These are phyloP conservation scores for Drosophila chauvacae DNA, from an alignment of 1,140 invertebrate species.

Conservation along the genomic window DNA sequence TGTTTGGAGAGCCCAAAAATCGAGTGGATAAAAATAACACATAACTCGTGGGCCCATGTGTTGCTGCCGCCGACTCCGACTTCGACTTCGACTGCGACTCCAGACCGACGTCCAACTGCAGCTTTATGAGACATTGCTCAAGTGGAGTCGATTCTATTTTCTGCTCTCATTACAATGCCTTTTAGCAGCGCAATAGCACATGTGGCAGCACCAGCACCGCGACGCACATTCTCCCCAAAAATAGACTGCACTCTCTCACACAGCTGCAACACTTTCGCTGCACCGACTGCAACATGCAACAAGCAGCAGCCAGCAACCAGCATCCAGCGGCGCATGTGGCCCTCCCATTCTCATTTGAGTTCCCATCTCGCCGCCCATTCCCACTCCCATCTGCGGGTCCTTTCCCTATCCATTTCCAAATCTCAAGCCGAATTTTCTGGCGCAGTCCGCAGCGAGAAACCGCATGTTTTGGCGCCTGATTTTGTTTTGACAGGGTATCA, in stretches of 20 bases:
- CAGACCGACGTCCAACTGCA: constrained; percentile 9
- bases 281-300: constrained; percentile 43
- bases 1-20: constrained; percentile 50
- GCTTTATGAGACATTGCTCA: constrained; percentile 71
- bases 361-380: background rate
- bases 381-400: constrained; percentile 8
- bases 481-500: constrained; percentile 22
- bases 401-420: constrained; percentile 26
- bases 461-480: constrained; percentile 44
- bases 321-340: constrained; percentile 45
- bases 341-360: constrained; percentile 13
- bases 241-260: constrained; percentile 31
- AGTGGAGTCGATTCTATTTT: constrained; percentile 72
- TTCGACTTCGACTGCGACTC: background rate
- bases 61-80: constrained; percentile 18
- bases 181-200: constrained; percentile 64
- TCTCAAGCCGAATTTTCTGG: constrained; percentile 32
- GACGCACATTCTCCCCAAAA: constrained; percentile 38
- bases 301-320: constrained; percentile 11
- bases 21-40: constrained; percentile 73
- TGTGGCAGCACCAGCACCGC: constrained; percentile 49
- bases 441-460: constrained; percentile 16
- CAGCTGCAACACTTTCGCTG: constrained; percentile 69
- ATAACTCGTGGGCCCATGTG: constrained; percentile 59
- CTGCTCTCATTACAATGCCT: constrained; percentile 75